Evolutionary conservation across 1,140 invertebrate species (phyloP), one percentile per base, ranked within the genome.

Genomic region (Ostrea denselamellosa): DNA sequence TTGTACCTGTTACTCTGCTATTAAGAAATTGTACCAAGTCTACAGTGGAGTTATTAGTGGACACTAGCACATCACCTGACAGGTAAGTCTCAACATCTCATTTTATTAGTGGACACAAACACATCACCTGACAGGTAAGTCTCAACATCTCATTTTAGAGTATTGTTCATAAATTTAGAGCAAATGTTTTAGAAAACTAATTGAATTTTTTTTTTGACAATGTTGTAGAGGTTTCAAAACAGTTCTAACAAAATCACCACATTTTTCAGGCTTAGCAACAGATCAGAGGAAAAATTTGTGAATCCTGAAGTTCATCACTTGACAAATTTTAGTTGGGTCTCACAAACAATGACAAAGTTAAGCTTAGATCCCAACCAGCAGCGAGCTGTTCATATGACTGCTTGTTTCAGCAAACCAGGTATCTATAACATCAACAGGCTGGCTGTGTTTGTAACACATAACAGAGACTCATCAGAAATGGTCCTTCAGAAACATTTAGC

Each of bases 351-450:
- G 53, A 92, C 90, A 82, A 88, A 91, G 56, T 68, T 93, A 25
- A 91, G 86, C 71, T 87, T 94, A 28, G 88, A 87, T 0, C 85
- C 90, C 8, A 89, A 91, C 25, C 91, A 93, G 65, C 90, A 91
- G 22, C 51, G 88, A 54, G 89, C 90, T 8, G 68, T 94, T 34
- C 53, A 77, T 8, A 87, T 94, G 51, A 89, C 89, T 2, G 93
- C 92, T 3, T 92, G 92, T 2, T 93, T 94, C 87, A 90, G 90
- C 52, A 91, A 89, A 25, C 93, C 94, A 4, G 94, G 94, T 0
- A 92, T 94, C n/a, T 94, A 93, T 89, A 94, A 94, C 86, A 86
- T 94, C 17, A 94, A 94, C 88, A 92, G 90, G 34, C 83, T 94
- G 52, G 89, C 93, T 8, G 94, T 94, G 85, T 93, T 93, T 89